Conservation (phyloP, 1,140 invertebrate genomes). For the Parasteatoda tepidariorum region DNA sequence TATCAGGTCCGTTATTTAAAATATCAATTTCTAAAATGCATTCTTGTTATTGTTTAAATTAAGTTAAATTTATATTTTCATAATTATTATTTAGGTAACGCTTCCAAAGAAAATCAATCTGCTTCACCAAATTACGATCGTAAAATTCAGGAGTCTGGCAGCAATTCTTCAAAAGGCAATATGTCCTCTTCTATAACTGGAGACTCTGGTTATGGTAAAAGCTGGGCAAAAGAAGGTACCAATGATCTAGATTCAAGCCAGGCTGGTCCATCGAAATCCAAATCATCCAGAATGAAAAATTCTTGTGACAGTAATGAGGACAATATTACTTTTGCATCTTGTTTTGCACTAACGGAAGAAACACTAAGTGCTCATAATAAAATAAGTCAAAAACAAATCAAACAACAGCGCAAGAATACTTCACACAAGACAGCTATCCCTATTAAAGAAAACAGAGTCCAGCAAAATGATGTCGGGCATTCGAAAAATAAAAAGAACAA, state of each 20-base stretch:
- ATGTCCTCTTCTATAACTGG: conserved; percentile 60
- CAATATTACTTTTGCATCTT: conserved; percentile 30
- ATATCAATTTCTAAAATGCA: no score
- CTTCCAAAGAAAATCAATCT: conserved; percentile 8
- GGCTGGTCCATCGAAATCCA: not conserved
- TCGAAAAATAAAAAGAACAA: conserved; percentile 10
- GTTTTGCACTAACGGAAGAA: conserved; percentile 53
- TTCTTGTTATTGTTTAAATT: no score
- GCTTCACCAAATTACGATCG: conserved; percentile 44
- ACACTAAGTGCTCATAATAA: conserved; percentile 41
- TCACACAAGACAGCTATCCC: not conserved
- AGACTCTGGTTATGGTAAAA: conserved; percentile 63
- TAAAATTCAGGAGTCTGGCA: conserved; percentile 64
- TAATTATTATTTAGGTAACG: conserved; percentile 9
- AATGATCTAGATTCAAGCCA: conserved; percentile 14
- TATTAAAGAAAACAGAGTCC: conserved; percentile 8
- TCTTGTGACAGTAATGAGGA: not conserved
- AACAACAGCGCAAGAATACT: conserved; percentile 39
- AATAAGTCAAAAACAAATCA: conserved; percentile 50
- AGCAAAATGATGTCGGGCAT: not conserved
- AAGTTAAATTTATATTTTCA: not conserved
- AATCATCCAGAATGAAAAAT: not conserved
- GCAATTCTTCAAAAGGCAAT: conserved; percentile 52
- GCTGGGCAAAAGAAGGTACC: not conserved
- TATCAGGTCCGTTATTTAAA: not conserved